Evolutionary conservation across 2,797 vertebrate species (phyloP), one percentile per base, ranked within the genome.

Genomic region (Sebastes iracundus): DNA sequence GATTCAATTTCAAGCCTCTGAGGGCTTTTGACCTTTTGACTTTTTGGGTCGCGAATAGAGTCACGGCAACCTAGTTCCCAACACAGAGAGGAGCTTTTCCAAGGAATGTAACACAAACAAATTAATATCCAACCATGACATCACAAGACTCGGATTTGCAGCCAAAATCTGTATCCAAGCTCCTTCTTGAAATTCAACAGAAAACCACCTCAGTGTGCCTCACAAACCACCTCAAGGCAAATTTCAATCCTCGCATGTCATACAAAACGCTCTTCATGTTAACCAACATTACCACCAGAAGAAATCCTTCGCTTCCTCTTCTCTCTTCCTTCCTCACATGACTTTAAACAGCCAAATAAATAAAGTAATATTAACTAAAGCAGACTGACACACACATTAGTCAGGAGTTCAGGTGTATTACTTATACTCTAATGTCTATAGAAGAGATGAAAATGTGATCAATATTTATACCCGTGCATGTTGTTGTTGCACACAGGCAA

Each of bases 1-100:
- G 64, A 87, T 85, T 87, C 55, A 65, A 87, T 87, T 81, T 84
- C 33, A 49, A 52, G 72, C 74, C 61, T 72, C 74, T 78, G 25
- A 33, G 25, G 46, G 49, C 13, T 75, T 83, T 75, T 79, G 68
- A 75, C 75, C 82, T 75, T 58, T 66, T 75, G 56, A 74, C 66
- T 25, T 53, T 67, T n/a, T 18, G 53, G 4, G 49, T 63, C 2
- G 3, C 12, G 69, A 72, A 66, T 30, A 11, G 18, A 78, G 69
- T 77, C 69, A 82, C 18, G 0, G 7, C 62, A 80, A 72, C 58
- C 55, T 33, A 42, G 30, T 81, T 88, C 23, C 35, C 63, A 42
- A 27, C 60, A 20, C 23, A 59, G 56, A 53, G 23, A 55, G 28
- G 61, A 20, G 55, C 67, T 76, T 10, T 22, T 60, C 53, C 2